These are phyloP conservation scores for Empis stercorea DNA, from an alignment of 2,888 invertebrate genomes.

Conservation along the genomic window DNA sequence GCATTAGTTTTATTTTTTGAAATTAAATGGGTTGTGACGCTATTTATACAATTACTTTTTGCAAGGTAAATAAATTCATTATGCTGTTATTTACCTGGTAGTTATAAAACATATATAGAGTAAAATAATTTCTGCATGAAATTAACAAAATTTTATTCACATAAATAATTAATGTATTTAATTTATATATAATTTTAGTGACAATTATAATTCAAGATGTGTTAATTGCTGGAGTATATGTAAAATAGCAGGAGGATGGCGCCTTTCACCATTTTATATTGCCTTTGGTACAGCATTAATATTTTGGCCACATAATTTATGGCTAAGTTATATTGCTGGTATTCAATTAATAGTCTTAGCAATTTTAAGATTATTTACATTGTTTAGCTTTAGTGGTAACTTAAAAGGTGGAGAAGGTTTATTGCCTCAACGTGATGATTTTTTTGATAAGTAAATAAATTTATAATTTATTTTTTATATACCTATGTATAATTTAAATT, in stretches of 20 bases:
- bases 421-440: slow-evolving; percentile 28
- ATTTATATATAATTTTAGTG: no score
- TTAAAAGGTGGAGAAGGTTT: slow-evolving; percentile 28
- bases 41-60: slow-evolving; percentile 43
- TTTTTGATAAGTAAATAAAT: slow-evolving; percentile 27
- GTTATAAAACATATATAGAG: background rate
- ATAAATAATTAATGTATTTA: no score
- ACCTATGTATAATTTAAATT: no score
- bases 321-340: slow-evolving; percentile 41
- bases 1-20: slow-evolving; percentile 46
- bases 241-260: slow-evolving; percentile 27
- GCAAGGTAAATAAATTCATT: slow-evolving; percentile 25
- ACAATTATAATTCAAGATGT: slow-evolving; percentile 23
- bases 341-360: slow-evolving; percentile 36
- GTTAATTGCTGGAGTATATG: slow-evolving; percentile 27
- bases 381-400: slow-evolving; percentile 23
- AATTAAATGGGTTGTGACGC: slow-evolving; percentile 49
- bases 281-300: slow-evolving; percentile 28
- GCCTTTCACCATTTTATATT: slow-evolving; percentile 28
- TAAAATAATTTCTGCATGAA: no score
- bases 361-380: slow-evolving; percentile 32
- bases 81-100: no score
- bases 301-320: slow-evolving; percentile 36
- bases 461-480: no score
- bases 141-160: no score